A percentile compares a stretch with the other conserved stretches of the same genome.
Evolutionary conservation across 2,797 vertebrate species (phyloP).

Genomic region (Tokudaia tokunoshimensis): DNA sequence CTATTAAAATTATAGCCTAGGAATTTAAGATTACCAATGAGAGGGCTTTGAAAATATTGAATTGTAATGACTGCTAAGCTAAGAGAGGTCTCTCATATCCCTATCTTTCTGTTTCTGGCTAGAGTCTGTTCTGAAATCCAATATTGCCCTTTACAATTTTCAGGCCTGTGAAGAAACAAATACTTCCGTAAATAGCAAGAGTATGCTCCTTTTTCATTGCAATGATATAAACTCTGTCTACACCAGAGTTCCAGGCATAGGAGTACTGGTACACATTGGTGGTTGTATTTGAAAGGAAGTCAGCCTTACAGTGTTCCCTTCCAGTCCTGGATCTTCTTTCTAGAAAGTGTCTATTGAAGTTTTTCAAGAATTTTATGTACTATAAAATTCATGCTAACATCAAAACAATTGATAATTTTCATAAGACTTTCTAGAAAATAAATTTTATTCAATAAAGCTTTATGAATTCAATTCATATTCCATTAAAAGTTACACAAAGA

Average conservation of each 20-base stretch:
- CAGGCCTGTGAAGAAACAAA: conserved; percentile 46
- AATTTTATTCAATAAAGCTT: neutral
- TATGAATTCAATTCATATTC: neutral
- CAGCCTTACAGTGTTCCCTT: neutral
- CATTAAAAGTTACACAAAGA: neutral
- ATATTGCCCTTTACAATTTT: conserved; percentile 49
- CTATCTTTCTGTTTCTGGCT: conserved; percentile 64
- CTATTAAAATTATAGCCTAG: conserved; percentile 60
- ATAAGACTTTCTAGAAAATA: neutral
- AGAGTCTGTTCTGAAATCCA: conserved; percentile 17
- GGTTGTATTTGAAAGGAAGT: neutral
- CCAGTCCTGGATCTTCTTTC: neutral
- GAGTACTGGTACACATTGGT: accelerated
- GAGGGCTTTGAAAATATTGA: conserved; percentile 15
- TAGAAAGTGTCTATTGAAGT: neutral
- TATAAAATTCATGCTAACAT: neutral
- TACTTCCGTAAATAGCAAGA: conserved; percentile 52
- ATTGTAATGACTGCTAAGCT: conserved; percentile 17
- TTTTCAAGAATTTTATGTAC: neutral
- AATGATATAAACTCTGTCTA: conserved; percentile 31
- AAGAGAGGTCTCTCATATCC: conserved; percentile 22
- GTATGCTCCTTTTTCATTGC: conserved; percentile 2
- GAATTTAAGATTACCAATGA: conserved; percentile 41
- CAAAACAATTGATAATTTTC: conserved; percentile 2
- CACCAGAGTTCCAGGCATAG: conserved; percentile 3